Evolutionary conservation across 2,888 invertebrate species (phyloP).

Genomic region (Lingula anatina): DNA sequence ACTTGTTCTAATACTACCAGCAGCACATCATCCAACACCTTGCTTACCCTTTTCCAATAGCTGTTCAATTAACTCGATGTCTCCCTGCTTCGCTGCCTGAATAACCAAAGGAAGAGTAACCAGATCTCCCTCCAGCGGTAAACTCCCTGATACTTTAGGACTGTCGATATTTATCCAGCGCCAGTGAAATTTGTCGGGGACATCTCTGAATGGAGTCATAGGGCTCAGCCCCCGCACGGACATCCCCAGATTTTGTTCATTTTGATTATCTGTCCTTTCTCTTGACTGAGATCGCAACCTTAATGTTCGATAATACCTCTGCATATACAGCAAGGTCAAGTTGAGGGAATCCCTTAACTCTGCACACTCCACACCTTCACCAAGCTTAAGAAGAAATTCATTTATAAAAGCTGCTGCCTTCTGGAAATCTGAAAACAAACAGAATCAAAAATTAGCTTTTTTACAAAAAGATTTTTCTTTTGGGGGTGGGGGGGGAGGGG

Average conservation of each 20-base stretch:
- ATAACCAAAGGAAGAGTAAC: constrained; percentile 34
- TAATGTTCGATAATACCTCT: constrained; percentile 44
- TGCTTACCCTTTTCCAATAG: constrained; percentile 34
- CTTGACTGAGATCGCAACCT: constrained; percentile 8
- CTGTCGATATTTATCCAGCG: constrained; percentile 45
- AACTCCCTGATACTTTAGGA: constrained; percentile 22
- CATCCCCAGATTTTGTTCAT: constrained; percentile 29
- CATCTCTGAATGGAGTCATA: constrained; percentile 50
- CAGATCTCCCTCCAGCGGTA: constrained; percentile 28
- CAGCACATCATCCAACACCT: not conserved
- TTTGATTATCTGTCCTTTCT: not conserved
- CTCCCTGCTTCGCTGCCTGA: constrained; percentile 37
- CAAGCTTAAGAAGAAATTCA: constrained; percentile 48
- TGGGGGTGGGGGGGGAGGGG: too few species aligned
- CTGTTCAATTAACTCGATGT: constrained; percentile 30
- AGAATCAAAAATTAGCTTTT: too few species aligned
- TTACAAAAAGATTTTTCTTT: too few species aligned
- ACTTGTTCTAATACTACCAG: too few species aligned
- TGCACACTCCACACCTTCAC: constrained; percentile 47
- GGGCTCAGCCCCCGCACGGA: constrained; percentile 48
- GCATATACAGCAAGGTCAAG: constrained; percentile 48
- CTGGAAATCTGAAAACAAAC: constrained; percentile 43
- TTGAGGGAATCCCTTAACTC: constrained; percentile 49
- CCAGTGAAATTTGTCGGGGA: constrained; percentile 48
- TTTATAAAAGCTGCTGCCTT: constrained; percentile 50